Evolutionary conservation across 53 echinoderm and acorn worm species (phyloP), one percentile per base, ranked within the genome.

Genomic region (Temnopleurus reevesii): DNA sequence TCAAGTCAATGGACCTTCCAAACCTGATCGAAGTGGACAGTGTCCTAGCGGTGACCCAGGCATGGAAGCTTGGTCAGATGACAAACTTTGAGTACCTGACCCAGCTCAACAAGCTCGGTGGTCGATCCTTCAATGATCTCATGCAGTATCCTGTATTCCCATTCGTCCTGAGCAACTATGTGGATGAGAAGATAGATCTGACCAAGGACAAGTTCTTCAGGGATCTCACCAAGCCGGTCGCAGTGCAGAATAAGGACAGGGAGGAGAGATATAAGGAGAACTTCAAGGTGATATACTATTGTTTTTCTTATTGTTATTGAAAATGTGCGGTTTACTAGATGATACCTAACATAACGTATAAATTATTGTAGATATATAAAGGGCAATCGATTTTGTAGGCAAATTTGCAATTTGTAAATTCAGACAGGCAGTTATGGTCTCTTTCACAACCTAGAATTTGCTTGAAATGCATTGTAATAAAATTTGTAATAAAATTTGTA

Each of bases 71-170:
- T 21, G 95, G 96, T 13, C 95, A 93, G 89, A 95, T 95, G 95
- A 96, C 96, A 66, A 96, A 96, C 95, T 96, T 91, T 77, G 96
- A 96, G 86, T 96, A 96, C 86, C 92, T 96, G 92, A 96, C 94
- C 21, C 95, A 96, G 76, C 96, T 95, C 43, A 96, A 96, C 82
- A 96, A 96, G 82, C 93, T 91, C 12, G 89, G 93, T 5, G 96
- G 96, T 4, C 90, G 96, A 12, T 94, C 96, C n/a, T 97, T 97
- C 90, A 97, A 97, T 76, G 97, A 97, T 77, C 93, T 97, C 86
- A 97, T 97, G 97, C 95, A 97, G 91, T 97, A 97, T 81, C 97
- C 95, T 4, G 93, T 97, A 18, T 94, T 97, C 80, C 97, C 97
- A 26, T 97, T 95, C 46, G 81, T 97, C 21, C 90, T 97, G 51